Conservation (phyloP, 2,888 invertebrate species). For the Pachydiplax longipennis region DNA sequence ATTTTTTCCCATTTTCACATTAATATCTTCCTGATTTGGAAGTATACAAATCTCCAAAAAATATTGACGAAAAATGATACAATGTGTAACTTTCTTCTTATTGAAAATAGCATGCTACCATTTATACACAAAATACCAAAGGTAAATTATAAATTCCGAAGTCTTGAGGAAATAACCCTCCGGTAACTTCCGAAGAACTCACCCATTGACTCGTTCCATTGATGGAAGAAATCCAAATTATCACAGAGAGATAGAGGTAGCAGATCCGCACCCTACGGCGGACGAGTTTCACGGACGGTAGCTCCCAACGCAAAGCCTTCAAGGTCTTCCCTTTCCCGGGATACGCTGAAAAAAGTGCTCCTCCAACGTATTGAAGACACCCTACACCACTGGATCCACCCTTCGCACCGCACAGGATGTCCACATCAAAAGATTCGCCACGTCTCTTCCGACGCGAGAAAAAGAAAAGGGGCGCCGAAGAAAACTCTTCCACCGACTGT, state of each 20-base stretch:
- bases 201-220: conserved; percentile 35
- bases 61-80: too few species aligned
- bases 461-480: not conserved
- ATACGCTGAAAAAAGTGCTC: not conserved
- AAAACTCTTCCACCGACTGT: not conserved
- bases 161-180: not conserved
- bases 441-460: not conserved
- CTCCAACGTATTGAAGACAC: not conserved
- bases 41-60: too few species aligned
- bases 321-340: conserved; percentile 18
- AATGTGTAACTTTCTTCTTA: too few species aligned
- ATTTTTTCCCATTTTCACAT: too few species aligned
- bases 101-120: too few species aligned
- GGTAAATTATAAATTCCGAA: too few species aligned
- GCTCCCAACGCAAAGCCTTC: not conserved
- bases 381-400: too few species aligned
- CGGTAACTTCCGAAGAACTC: not conserved
- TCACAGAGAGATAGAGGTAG: not conserved
- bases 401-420: not conserved
- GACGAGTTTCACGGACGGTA: not conserved
- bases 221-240: not conserved
- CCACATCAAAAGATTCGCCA: not conserved
- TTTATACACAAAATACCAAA: too few species aligned
- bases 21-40: too few species aligned
- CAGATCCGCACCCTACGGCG: not conserved